Evolutionary conservation across 2,888 invertebrate species (phyloP).

Genomic region (Athalia cordata): DNA sequence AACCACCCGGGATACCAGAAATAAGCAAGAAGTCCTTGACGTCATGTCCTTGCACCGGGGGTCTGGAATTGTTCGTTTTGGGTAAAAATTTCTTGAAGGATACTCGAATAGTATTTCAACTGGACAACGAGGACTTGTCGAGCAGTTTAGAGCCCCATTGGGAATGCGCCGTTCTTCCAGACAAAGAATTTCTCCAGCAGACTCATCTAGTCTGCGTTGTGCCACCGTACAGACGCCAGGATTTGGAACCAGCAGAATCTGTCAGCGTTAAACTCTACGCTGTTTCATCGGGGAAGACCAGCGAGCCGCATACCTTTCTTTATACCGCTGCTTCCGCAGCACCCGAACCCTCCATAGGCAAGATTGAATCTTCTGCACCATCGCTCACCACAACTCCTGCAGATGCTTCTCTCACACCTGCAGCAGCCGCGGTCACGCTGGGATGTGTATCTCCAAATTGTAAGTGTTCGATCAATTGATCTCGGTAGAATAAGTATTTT

Average conservation of each 20-base stretch:
- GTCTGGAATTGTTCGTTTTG: conserved; percentile 89
- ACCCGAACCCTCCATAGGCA: conserved; percentile 65
- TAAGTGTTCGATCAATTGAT: conserved; percentile 33
- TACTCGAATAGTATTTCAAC: conserved; percentile 87
- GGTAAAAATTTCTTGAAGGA: conserved; percentile 96
- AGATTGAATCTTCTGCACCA: conserved; percentile 61
- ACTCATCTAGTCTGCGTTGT: conserved; percentile 92
- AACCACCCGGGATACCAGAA: conserved; percentile 94
- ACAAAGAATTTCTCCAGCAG: conserved; percentile 92
- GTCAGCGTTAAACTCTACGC: conserved; percentile 86
- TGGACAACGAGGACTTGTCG: conserved; percentile 72
- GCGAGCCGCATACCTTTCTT: conserved; percentile 89
- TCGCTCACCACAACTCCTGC: conserved; percentile 67
- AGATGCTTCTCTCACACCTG: conserved; percentile 52
- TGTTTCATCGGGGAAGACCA: conserved; percentile 89
- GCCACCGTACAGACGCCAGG: conserved; percentile 83
- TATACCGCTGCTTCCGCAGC: conserved; percentile 78
- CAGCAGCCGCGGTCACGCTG: conserved; percentile 58
- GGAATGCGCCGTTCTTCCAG: conserved; percentile 89
- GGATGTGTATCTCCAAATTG: conserved; percentile 53
- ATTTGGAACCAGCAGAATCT: conserved; percentile 79
- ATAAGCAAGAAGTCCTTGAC: conserved; percentile 92
- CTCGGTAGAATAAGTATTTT: background rate
- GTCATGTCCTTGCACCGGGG: conserved; percentile 87
- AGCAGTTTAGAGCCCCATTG: conserved; percentile 79